These are phyloP conservation scores for Coracias cyanogaster DNA, from an alignment of 2,797 vertebrate species.

Conservation along the genomic window DNA sequence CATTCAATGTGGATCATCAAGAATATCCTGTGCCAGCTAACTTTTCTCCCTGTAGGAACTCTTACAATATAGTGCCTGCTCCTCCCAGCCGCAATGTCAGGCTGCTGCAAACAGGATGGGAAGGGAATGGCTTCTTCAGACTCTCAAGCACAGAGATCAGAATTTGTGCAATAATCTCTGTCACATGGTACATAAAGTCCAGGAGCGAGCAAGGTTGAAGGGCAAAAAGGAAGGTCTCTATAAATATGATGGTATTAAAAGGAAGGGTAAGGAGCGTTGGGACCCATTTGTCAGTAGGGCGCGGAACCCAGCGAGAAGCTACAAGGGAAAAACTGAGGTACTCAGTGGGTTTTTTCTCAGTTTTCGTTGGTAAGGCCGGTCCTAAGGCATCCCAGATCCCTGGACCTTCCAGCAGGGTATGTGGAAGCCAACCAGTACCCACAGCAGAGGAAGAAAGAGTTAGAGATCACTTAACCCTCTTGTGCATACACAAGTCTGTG, in stretches of 20 bases:
- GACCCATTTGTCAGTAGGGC: not conserved
- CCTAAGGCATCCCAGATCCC: not conserved
- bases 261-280: rapidly evolving
- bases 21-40: not conserved
- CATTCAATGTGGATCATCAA: not conserved
- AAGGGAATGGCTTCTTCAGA: not conserved
- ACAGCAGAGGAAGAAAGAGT: not conserved
- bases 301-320: not conserved
- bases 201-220: not conserved
- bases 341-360: not conserved
- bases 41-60: not conserved
- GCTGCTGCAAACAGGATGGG: not conserved
- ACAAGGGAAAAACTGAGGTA: not conserved
- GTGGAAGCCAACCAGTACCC: not conserved
- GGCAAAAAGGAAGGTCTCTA: not conserved
- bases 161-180: not conserved
- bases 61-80: not conserved
- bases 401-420: not conserved
- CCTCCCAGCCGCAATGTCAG: not conserved
- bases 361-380: not conserved
- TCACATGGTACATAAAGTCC: not conserved
- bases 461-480: not conserved
- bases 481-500: not conserved
- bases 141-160: not conserved
- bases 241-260: not conserved